Percentiles rank a stretch among this genome's conserved stretches.
Evolutionary conservation across 2,797 vertebrate species (phyloP).

Genomic region (Gambelia wislizenii): DNA sequence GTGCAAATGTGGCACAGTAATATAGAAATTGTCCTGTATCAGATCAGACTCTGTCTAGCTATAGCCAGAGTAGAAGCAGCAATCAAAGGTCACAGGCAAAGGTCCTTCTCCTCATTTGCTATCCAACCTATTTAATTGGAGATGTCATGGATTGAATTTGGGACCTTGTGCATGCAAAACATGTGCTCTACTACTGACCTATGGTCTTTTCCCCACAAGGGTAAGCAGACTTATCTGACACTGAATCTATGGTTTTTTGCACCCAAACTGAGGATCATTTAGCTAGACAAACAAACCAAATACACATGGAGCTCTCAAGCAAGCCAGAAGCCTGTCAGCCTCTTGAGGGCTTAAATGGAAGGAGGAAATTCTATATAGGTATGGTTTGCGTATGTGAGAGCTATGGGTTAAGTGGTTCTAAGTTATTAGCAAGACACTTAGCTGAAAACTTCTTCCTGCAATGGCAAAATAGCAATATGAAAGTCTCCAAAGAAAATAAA

Average conservation of each 20-base stretch:
- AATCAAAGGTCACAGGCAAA: too few species aligned
- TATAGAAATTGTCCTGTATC: not conserved
- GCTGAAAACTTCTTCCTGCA: not conserved
- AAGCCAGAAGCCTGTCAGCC: not conserved
- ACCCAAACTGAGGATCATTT: not conserved
- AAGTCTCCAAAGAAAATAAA: not conserved
- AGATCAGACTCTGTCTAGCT: not conserved
- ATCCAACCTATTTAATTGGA: too few species aligned
- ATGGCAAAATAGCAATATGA: not conserved
- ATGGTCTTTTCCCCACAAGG: not conserved
- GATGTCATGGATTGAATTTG: too few species aligned
- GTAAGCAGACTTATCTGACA: not conserved
- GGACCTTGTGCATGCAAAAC: too few species aligned
- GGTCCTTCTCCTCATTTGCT: too few species aligned
- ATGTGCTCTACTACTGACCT: not conserved
- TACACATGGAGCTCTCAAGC: not conserved
- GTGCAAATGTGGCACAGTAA: not conserved
- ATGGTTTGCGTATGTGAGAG: not conserved
- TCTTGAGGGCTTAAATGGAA: not conserved
- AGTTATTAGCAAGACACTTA: not conserved
- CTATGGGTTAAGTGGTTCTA: not conserved
- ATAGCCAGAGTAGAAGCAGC: not conserved
- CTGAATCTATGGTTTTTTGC: not conserved
- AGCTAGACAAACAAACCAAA: not conserved
- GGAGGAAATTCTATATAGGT: too few species aligned